Evolutionary conservation across 2,797 vertebrate genomes (phyloP).

Genomic region (Corythornis leucogaster): DNA sequence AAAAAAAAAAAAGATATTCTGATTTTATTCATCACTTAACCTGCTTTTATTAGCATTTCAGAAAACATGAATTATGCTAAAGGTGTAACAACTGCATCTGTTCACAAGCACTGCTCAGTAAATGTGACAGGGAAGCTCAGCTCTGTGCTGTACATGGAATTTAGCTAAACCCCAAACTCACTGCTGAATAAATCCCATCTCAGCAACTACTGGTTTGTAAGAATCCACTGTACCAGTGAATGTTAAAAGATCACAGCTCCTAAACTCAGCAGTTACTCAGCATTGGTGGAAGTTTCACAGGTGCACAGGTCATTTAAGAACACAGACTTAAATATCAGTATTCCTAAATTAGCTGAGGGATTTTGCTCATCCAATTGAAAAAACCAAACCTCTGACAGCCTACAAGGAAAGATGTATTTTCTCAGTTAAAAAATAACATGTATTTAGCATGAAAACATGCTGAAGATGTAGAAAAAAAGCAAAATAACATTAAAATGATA

Average conservation of each 20-base stretch:
- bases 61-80: neutral
- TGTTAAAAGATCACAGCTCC: neutral
- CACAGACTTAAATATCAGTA: neutral
- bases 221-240: neutral
- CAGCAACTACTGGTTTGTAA: neutral
- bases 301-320: slow-evolving; percentile 9
- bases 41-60: neutral
- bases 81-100: neutral
- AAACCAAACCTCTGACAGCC: neutral
- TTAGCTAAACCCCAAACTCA: neutral
- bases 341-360: neutral
- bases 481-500: neutral
- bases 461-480: neutral
- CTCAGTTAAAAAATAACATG: neutral
- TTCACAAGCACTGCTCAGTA: neutral
- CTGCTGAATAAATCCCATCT: neutral
- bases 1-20: neutral
- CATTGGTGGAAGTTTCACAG: neutral
- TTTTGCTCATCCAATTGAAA: slow-evolving; percentile 47
- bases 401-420: neutral
- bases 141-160: neutral
- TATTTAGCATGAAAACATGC: neutral
- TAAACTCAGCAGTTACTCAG: neutral
- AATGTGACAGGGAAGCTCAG: neutral
- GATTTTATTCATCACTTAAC: neutral